Evolutionary conservation across 2,113 vertebrate genomes (phyloP).

Genomic region (Melozone crissalis): DNA sequence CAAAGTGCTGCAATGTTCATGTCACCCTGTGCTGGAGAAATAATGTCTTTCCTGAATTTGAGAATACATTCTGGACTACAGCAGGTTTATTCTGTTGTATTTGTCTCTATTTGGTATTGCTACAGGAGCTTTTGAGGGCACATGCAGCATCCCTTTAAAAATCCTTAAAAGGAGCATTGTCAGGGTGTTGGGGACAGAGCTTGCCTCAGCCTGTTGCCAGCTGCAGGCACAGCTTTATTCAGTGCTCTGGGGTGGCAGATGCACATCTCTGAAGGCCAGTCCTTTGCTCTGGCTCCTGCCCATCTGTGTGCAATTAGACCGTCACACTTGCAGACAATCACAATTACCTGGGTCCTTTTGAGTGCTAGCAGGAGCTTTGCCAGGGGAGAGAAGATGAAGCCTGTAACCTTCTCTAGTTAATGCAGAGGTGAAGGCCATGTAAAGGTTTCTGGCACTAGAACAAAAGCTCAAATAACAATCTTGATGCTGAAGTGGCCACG

Average conservation of each 20-base stretch:
- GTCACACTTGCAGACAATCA: background rate
- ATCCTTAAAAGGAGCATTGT: background rate
- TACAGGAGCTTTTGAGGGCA: background rate
- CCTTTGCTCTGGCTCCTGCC: background rate
- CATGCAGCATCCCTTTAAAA: background rate
- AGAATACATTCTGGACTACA: background rate
- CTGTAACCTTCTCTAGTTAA: background rate
- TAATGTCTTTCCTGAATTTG: background rate
- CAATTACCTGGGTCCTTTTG: background rate
- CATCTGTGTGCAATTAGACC: background rate
- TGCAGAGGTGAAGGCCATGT: background rate
- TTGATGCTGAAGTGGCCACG: background rate
- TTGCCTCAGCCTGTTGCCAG: background rate
- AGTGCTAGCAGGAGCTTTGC: background rate
- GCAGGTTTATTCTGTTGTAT: background rate
- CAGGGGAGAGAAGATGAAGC: background rate
- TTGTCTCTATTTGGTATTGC: background rate
- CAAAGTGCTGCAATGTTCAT: rapidly evolving
- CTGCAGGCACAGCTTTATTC: background rate
- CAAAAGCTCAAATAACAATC: background rate
- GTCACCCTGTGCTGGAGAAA: background rate
- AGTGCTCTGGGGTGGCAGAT: background rate
- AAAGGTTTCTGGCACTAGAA: background rate
- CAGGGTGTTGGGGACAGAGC: background rate
- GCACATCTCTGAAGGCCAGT: background rate